These are phyloP conservation scores for Phaethornis superciliosus DNA, from an alignment of 2,113 vertebrate genomes.

Conservation along the genomic window DNA sequence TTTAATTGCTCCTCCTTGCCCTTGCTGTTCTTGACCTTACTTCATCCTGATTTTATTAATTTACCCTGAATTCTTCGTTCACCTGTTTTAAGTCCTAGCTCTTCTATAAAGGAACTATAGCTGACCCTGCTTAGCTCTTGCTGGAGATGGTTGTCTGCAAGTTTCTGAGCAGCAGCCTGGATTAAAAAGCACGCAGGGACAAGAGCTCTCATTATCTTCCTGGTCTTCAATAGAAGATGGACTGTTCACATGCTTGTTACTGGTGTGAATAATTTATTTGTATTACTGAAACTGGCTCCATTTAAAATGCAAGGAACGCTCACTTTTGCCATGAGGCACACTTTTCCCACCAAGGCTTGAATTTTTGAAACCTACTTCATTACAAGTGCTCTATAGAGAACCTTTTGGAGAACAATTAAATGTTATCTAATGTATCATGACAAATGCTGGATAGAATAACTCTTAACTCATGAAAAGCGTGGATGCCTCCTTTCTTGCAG, in stretches of 20 bases:
- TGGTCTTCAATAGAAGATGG: neutral
- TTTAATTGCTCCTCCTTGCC: neutral
- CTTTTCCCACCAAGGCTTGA: neutral
- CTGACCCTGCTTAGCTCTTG: constrained; percentile 28
- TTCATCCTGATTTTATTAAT: constrained; percentile 9
- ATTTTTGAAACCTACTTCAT: neutral
- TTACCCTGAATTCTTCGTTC: constrained; percentile 34
- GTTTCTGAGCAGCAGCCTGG: neutral
- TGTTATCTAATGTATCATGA: constrained; percentile 38
- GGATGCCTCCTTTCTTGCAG: constrained; percentile 8
- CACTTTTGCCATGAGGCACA: neutral
- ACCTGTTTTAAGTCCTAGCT: constrained; percentile 15
- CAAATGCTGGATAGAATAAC: constrained; percentile 24
- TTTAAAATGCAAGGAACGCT: constrained; percentile 23
- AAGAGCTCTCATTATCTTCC: neutral
- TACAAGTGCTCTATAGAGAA: neutral
- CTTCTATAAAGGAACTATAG: neutral
- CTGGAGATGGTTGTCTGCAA: neutral
- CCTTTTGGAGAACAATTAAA: constrained; percentile 24
- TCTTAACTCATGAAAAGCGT: neutral
- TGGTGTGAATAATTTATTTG: constrained; percentile 27
- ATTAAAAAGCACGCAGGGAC: neutral
- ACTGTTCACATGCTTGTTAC: neutral
- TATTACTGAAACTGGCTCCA: constrained; percentile 19
- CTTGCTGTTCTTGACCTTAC: neutral